Percentiles rank a stretch among this genome's conserved stretches.
These are phyloP conservation scores for Pogonomyrmex californicus DNA, from an alignment of 1,140 invertebrate species.

Conservation along the genomic window DNA sequence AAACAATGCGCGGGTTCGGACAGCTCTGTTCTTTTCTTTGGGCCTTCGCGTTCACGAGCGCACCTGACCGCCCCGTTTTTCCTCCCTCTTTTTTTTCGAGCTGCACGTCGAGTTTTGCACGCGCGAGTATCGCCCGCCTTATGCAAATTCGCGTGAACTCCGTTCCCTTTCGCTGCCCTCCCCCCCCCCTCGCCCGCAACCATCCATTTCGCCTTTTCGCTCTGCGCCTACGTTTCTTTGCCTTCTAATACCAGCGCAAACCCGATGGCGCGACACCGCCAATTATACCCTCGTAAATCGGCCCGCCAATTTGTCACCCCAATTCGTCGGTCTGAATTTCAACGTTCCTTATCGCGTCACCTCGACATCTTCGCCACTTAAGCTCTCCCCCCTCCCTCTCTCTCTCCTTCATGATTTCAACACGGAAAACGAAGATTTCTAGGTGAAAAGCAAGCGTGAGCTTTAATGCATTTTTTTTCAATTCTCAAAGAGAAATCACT, in stretches of 20 bases:
- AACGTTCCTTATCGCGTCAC: slow-evolving; percentile 69
- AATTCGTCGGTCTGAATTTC: slow-evolving; percentile 72
- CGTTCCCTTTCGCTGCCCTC: not conserved
- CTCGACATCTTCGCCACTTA: slow-evolving; percentile 52
- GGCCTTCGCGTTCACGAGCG: slow-evolving; percentile 34
- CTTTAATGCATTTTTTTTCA: slow-evolving; percentile 63
- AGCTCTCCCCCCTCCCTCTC: slow-evolving; percentile 12
- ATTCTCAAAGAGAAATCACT: slow-evolving; percentile 21
- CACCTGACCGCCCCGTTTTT: slow-evolving; percentile 30
- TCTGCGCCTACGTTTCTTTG: slow-evolving; percentile 61
- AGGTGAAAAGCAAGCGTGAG: not conserved
- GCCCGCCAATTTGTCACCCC: slow-evolving; percentile 73
- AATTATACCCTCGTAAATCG: slow-evolving; percentile 77
- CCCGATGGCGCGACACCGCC: slow-evolving; percentile 49
- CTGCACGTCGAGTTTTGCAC: slow-evolving; percentile 44
- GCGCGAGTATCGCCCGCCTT: slow-evolving; percentile 72
- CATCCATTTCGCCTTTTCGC: not conserved
- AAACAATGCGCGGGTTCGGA: slow-evolving; percentile 71
- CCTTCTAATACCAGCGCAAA: slow-evolving; percentile 29
- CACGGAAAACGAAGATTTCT: slow-evolving; percentile 35
- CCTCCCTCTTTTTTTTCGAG: slow-evolving; percentile 38
- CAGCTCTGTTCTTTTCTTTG: slow-evolving; percentile 57
- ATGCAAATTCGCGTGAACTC: slow-evolving; percentile 71
- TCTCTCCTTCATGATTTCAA: slow-evolving; percentile 59
- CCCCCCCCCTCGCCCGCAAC: not conserved